Evolutionary conservation across 2,797 vertebrate genomes (phyloP).

Genomic region (Darevskia nairensis): DNA sequence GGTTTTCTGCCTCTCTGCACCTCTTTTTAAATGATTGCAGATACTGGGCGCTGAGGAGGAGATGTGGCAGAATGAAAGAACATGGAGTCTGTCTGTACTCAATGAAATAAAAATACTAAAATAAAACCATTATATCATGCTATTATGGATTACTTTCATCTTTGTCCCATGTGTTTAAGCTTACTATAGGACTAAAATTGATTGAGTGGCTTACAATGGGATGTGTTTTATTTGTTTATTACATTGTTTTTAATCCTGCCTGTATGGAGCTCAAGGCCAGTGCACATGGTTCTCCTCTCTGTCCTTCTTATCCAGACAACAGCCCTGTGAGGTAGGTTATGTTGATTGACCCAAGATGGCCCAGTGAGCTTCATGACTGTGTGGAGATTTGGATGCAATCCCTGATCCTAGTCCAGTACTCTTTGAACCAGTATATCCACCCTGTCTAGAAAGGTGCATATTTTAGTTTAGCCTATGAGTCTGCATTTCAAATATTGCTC

Average conservation of each 20-base stretch:
- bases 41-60: conserved; percentile 14
- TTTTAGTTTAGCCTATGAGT: neutral
- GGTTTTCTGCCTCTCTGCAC: conserved; percentile 9
- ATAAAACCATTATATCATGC: conserved; percentile 2
- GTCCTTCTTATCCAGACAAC: neutral
- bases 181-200: conserved; percentile 26
- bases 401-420: neutral
- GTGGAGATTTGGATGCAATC: neutral
- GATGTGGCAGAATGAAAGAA: neutral
- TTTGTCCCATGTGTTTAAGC: conserved; percentile 29
- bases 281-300: neutral
- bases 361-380: neutral
- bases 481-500: neutral
- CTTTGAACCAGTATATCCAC: neutral
- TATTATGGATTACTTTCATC: neutral
- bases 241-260: neutral
- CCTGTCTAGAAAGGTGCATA: neutral
- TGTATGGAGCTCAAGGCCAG: neutral
- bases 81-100: conserved; percentile 8
- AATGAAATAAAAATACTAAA: neutral
- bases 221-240: neutral
- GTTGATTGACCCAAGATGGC: neutral
- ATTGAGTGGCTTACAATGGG: neutral
- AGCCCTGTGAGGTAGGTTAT: neutral
- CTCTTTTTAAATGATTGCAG: conserved; percentile 4